Evolutionary conservation across 1,140 invertebrate species (phyloP).

Genomic region (Wasmannia auropunctata): DNA sequence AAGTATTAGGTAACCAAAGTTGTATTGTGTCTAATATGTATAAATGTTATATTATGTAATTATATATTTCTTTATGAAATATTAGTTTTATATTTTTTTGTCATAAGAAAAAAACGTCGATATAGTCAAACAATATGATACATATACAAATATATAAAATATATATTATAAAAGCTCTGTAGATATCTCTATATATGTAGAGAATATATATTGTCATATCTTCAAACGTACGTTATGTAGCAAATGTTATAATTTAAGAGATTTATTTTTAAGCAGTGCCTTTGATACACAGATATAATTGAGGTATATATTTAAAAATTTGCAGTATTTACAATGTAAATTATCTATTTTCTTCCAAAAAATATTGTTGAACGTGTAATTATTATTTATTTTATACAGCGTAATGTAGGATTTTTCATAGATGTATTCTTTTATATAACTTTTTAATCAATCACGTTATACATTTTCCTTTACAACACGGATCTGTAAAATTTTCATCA

Average conservation of each 20-base stretch:
- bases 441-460: conserved; percentile 13
- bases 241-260: conserved; percentile 33
- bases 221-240: background rate
- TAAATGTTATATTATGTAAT: background rate
- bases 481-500: conserved; percentile 67
- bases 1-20: conserved; percentile 24
- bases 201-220: conserved; percentile 21
- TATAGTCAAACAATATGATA: conserved; percentile 13
- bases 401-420: conserved; percentile 19
- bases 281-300: conserved; percentile 32
- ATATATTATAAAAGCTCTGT: conserved; percentile 20
- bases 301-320: conserved; percentile 35
- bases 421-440: background rate
- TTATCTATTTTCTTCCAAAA: conserved; percentile 21
- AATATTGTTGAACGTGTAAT: background rate
- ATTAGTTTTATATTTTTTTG: conserved; percentile 36
- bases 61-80: conserved; percentile 16
- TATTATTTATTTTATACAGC: conserved; percentile 20
- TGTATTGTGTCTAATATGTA: background rate
- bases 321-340: conserved; percentile 32
- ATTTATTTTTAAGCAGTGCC: conserved; percentile 52
- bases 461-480: conserved; percentile 51
- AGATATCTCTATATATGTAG: conserved; percentile 15
- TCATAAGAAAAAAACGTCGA: conserved; percentile 5
- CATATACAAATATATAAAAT: background rate